phyloP scores from a whole-genome alignment of 2,113 vertebrate genomes.

The Aramus guarauna region DNA sequence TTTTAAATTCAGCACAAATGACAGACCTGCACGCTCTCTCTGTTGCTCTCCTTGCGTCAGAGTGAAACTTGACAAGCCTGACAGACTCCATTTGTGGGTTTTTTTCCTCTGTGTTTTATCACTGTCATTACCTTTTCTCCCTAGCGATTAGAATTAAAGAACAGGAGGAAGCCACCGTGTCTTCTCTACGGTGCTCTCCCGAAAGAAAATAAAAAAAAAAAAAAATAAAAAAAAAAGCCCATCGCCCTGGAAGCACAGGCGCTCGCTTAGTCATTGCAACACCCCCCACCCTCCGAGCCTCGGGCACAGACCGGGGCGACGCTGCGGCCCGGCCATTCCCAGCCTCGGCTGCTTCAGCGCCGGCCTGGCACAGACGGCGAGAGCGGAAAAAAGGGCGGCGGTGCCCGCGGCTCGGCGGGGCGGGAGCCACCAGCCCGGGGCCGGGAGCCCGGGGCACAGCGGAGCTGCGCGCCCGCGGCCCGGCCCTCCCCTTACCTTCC shows the following conservation, averaged over 20 bases:
- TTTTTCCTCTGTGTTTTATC: not conserved
- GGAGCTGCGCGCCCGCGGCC: not conserved
- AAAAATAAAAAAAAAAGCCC: too few species aligned
- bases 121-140: not conserved
- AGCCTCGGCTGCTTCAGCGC: not conserved
- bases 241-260: not conserved
- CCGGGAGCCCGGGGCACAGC: not conserved
- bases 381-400: not conserved
- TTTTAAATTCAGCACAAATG: not conserved
- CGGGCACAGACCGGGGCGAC: not conserved
- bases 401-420: not conserved
- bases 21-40: not conserved
- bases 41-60: not conserved
- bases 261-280: conserved; percentile 36
- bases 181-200: not conserved
- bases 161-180: not conserved
- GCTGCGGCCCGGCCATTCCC: not conserved
- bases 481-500: conserved; percentile 73
- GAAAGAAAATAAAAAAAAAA: too few species aligned
- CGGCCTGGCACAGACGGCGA: not conserved
- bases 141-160: not conserved
- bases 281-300: not conserved
- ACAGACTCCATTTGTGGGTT: not conserved
- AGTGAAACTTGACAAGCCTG: conserved; percentile 26
- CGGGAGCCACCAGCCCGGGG: too few species aligned